Base-by-base conservation (phyloP, 2,888 invertebrate species). In the Diaprepes abbreviatus region DNA sequence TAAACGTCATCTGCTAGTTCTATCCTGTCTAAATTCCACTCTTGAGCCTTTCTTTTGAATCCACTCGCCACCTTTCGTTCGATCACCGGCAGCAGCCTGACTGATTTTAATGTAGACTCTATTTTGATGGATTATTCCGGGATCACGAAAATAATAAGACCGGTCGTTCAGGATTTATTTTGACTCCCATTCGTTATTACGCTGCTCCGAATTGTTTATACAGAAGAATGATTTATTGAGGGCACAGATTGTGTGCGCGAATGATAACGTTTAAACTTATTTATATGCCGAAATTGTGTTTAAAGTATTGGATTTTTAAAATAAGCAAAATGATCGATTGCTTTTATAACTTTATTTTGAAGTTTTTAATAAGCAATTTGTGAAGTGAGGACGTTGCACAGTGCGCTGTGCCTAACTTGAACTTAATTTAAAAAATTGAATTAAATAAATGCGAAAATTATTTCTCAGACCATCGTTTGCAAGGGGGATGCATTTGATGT, bases 101-200 rank as follows among this genome's bases (percentile, higher is more conserved):
- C 64, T 71, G 68, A 65, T 71, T 71, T 71, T 71, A 71, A 71
- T 71, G 71, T 71, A 65, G 71, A 71, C 71, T 71, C 68, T 68
- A 65, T 65, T 71, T 71, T 68, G 59, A 65, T 71, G 68, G 64
- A 71, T 68, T 69, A 69, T 69, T 69, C 63, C 64, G 64, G 64
- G 64, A 69, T 69, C 69, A 69, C 36, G 64, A 64, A 69, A 69
- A 69, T 69, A 69, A 69, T 69, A 69, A 64, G 69, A 69, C 64
- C 69, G 59, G 64, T 69, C 69, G 68, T 65, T 63, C 64, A 40
- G 69, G 69, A 64, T 69, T 65, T 69, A 69, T 69, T 69, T 69
- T 69, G 69, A 69, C 69, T 69, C 69, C 58, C 69, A 65, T 69
- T 69, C 69, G 64, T 69, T 64, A 64, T 64, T 63, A 69, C 64